These are phyloP conservation scores for Hippocampus barbouri DNA, from an alignment of 2,113 vertebrate genomes.

Conservation along the genomic window DNA sequence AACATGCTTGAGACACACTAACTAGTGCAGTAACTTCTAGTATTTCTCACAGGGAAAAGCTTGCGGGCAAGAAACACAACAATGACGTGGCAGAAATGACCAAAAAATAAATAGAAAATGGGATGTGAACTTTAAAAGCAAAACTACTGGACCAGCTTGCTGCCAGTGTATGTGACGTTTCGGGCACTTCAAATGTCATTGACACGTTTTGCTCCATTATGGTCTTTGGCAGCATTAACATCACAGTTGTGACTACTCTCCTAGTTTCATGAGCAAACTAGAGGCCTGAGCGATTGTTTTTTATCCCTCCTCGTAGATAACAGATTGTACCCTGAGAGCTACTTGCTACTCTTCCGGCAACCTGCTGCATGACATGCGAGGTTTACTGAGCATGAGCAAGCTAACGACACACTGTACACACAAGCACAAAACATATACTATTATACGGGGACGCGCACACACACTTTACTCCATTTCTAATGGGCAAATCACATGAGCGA, in stretches of 20 bases:
- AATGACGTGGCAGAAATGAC: not conserved
- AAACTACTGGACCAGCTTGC: conserved; percentile 74
- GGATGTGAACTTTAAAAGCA: conserved; percentile 24
- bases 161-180: conserved; percentile 62
- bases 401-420: conserved; percentile 6
- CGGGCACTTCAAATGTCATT: conserved; percentile 81
- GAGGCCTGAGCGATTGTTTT: conserved; percentile 65
- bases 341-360: conserved; percentile 59
- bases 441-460: conserved; percentile 7
- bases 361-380: conserved; percentile 56
- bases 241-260: conserved; percentile 86
- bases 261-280: conserved; percentile 49
- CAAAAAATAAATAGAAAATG: not conserved
- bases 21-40: conserved; percentile 12
- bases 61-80: not conserved
- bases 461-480: conserved; percentile 10
- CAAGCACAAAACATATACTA: conserved; percentile 11
- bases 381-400: conserved; percentile 28
- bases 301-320: conserved; percentile 28
- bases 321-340: conserved; percentile 70
- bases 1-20: not conserved
- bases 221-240: conserved; percentile 92
- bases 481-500: conserved; percentile 1
- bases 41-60: conserved; percentile 5
- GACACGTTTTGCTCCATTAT: conserved; percentile 46